Evolutionary conservation across 2,113 vertebrate species (phyloP).

Genomic region (Herpailurus yagouaroundi): DNA sequence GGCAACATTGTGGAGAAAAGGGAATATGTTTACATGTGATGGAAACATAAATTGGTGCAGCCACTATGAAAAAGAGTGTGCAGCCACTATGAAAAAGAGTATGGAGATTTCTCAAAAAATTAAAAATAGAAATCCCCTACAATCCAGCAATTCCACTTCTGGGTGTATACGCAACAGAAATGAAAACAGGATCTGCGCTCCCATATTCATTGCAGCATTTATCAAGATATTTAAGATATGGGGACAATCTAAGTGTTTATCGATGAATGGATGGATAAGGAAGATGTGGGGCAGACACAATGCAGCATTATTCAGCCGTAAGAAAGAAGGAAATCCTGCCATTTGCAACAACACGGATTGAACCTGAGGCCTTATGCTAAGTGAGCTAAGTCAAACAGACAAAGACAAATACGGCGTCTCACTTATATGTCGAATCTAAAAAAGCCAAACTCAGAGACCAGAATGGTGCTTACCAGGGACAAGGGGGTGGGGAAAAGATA

Average conservation of each 20-base stretch:
- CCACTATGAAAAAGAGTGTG: neutral
- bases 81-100: neutral
- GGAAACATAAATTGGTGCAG: neutral
- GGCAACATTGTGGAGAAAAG: neutral
- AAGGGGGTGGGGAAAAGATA: too few relatives aligned
- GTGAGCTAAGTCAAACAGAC: neutral
- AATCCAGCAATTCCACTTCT: neutral
- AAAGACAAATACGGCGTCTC: neutral
- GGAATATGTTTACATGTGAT: neutral
- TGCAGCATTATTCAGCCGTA: neutral
- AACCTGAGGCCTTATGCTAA: neutral
- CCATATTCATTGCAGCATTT: neutral
- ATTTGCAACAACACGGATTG: neutral
- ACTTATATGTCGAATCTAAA: neutral
- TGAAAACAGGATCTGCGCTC: neutral
- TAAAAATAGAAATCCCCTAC: neutral
- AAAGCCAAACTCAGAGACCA: neutral
- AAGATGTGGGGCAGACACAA: neutral
- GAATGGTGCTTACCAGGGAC: neutral
- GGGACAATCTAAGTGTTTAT: neutral
- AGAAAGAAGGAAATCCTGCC: neutral
- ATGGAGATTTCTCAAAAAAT: neutral
- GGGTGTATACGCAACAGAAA: neutral
- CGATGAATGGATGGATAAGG: neutral
- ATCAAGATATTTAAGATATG: neutral